Conservation (phyloP, 2,113 vertebrate species). For the Phrynocephalus versicolor region DNA sequence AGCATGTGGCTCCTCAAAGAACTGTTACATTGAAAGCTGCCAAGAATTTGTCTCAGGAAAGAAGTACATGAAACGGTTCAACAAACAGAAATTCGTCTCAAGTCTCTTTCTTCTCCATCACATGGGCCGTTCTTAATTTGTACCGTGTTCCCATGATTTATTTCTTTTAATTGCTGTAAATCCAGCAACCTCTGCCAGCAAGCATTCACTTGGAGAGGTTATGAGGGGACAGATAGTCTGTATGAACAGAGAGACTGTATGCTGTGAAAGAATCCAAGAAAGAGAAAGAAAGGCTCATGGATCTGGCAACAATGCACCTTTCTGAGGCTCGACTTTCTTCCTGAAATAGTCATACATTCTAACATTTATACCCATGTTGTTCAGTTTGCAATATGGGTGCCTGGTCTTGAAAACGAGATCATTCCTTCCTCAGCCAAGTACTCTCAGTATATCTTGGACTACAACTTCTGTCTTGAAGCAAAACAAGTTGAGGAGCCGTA, state of each 20-base stretch:
- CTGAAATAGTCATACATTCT: background rate
- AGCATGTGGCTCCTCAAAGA: background rate
- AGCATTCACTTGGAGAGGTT: conserved; percentile 31
- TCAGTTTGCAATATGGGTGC: background rate
- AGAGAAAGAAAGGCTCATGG: background rate
- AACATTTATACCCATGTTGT: too few relatives aligned
- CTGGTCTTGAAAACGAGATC: background rate
- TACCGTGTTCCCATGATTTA: conserved; percentile 10
- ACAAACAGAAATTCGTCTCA: conserved; percentile 30
- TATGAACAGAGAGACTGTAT: background rate
- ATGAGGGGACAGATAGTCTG: background rate
- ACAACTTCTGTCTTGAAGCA: too few relatives aligned
- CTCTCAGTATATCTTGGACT: too few relatives aligned
- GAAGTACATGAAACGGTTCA: conserved; percentile 17
- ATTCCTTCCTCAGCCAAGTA: too few relatives aligned
- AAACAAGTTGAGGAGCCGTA: too few relatives aligned
- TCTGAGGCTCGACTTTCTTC: background rate
- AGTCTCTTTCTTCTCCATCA: conserved; percentile 7
- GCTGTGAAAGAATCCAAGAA: conserved; percentile 1
- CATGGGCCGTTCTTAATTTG: background rate
- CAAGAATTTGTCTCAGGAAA: background rate
- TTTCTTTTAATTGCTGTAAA: conserved; percentile 35
- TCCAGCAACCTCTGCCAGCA: conserved; percentile 16
- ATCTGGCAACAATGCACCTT: background rate
- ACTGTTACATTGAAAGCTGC: conserved; percentile 21